Conservation (phyloP, 2,797 vertebrate genomes). For the Pseudochirops cupreus region DNA sequence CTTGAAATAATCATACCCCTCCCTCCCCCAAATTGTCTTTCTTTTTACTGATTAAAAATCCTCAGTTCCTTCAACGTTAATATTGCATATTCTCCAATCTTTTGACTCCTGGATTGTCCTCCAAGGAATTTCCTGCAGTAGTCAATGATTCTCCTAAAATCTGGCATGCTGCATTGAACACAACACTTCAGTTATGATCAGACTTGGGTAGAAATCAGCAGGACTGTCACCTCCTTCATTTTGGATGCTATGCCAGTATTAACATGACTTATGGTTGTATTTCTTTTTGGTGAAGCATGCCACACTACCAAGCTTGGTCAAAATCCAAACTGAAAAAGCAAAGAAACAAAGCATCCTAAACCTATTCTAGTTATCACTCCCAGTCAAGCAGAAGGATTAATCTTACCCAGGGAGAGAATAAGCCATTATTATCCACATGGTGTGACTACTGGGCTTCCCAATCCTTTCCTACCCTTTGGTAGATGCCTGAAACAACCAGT, state of each 20-base stretch:
- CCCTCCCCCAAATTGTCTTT: neutral
- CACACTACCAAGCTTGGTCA: neutral
- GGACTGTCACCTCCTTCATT: neutral
- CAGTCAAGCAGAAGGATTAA: neutral
- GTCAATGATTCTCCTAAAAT: neutral
- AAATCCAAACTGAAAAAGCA: neutral
- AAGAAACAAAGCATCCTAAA: neutral
- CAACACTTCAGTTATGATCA: neutral
- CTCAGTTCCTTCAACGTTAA: neutral
- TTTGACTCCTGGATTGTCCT: neutral
- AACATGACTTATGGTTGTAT: neutral
- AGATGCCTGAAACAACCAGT: neutral
- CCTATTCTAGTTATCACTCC: neutral
- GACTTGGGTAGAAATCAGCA: neutral
- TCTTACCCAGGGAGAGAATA: neutral
- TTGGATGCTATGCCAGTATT: neutral
- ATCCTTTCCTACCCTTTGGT: neutral
- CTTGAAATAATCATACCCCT: neutral
- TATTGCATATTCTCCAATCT: neutral
- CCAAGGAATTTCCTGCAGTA: neutral
- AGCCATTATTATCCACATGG: neutral
- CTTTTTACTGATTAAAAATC: neutral
- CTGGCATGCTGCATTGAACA: neutral
- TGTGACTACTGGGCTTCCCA: neutral
- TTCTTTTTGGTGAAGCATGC: neutral